Base-by-base conservation (phyloP, 2,888 invertebrate species). In the Cheilosia soror region DNA sequence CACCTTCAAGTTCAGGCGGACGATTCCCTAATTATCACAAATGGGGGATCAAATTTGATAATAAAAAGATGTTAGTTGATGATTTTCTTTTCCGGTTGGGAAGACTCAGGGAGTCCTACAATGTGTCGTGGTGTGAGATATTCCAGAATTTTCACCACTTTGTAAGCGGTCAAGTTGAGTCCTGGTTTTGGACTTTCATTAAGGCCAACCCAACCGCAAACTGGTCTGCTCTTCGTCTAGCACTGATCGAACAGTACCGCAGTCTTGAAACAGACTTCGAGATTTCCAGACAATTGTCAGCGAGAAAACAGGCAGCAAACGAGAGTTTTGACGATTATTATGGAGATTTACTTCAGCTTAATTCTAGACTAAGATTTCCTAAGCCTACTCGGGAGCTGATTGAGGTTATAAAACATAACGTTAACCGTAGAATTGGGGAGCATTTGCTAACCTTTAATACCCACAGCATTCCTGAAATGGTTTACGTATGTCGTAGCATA, bases 201-300 rank as follows among this genome's bases (percentile, higher is more conserved):
- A 55, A 55, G 7, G 13, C n/a, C 29, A 60, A 60, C 13, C 60
- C 42, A 13, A 15, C 9, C 27, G 42, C 27, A 6, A 42, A 42
- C 25, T 42, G 62, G 62, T 9, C 29, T 7, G 25, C 29, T 13
- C 47, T 42, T 15, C 15, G 44, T 11, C 11, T 25, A 4, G 44
- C 40, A 7, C 27, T 60, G 11, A 42, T 60, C 27, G 60, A 44
- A n/a, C 40, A 44, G 27, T 40, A 60, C 25, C 13, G 44, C 11
- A 40, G 40, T 44, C n/a, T 62, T n/a, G 42, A 29, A 15, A n/a
- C 47, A 4, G 29, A 42, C 27, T 42, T 44, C 15, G 29, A 62
- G 7, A n/a, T 62, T 15, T 60, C 40, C 31, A 7, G 40, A n/a
- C 13, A n/a, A 11, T 13, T 42, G 11, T 13, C 11, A 11, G 5